Evolutionary conservation across 2,888 invertebrate species (phyloP).

Genomic region (Andrena fulva): DNA sequence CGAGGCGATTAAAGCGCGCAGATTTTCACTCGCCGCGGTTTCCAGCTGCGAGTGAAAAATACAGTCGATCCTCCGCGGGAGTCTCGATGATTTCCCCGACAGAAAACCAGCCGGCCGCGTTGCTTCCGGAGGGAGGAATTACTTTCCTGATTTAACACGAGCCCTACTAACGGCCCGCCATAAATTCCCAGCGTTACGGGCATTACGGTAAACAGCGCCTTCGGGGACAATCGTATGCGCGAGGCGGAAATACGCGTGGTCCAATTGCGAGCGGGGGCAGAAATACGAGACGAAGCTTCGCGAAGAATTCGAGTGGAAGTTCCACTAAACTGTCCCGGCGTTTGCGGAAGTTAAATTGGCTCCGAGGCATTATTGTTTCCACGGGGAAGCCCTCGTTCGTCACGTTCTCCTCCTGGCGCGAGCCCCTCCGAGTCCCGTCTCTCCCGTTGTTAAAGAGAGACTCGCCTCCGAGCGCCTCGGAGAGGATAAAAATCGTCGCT

Average conservation of each 20-base stretch:
- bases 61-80: not conserved
- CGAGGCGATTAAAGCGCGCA: not conserved
- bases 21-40: not conserved
- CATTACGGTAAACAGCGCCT: constrained; percentile 32
- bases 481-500: constrained; percentile 10
- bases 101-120: constrained; percentile 11
- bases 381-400: not conserved
- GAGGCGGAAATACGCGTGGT: constrained; percentile 1
- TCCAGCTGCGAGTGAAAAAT: not conserved
- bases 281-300: not conserved
- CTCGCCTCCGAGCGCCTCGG: not conserved
- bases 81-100: not conserved
- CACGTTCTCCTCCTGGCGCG: too few relatives aligned
- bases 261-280: not conserved
- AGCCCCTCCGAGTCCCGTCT: not conserved
- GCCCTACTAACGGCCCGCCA: constrained; percentile 47
- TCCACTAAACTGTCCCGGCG: not conserved
- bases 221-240: constrained; percentile 11
- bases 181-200: constrained; percentile 56
- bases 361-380: constrained; percentile 1
- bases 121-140: constrained; percentile 26
- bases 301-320: not conserved
- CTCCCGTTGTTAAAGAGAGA: not conserved
- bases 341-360: constrained; percentile 2
- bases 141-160: constrained; percentile 50